phyloP scores from a whole-genome alignment of 2,888 invertebrate species.

The Chymomyza procnemis region DNA sequence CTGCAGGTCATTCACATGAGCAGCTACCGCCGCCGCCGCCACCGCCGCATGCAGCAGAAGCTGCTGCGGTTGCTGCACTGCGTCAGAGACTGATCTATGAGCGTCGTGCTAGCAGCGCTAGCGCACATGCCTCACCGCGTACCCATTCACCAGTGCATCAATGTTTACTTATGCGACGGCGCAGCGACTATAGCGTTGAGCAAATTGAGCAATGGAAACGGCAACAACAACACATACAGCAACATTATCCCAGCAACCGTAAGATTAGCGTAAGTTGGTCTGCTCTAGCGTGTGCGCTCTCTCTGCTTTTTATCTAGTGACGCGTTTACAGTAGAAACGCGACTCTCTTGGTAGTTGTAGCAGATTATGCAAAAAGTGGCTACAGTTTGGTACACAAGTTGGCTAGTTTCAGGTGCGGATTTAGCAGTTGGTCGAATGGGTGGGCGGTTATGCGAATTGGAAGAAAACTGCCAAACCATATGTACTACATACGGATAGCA shows the following conservation, averaged over 20 bases:
- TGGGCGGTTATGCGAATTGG: no score
- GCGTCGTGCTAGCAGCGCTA: constrained; percentile 36
- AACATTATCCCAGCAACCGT: constrained; percentile 43
- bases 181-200: constrained; percentile 71
- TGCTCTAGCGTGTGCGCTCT: not conserved
- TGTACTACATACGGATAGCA: no score
- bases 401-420: no score
- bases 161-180: constrained; percentile 71
- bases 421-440: no score
- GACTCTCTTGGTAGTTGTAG: no score
- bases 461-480: no score
- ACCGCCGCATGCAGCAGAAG: constrained; percentile 28
- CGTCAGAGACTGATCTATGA: constrained; percentile 66
- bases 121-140: constrained; percentile 56
- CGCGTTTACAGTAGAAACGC: no score
- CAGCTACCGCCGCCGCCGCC: constrained; percentile 18
- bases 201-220: constrained; percentile 68
- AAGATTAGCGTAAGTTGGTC: constrained; percentile 59
- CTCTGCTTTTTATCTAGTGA: not conserved
- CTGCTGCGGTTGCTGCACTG: constrained; percentile 37
- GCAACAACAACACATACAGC: constrained; percentile 48
- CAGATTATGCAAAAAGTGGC: no score
- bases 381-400: no score
- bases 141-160: constrained; percentile 64
- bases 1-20: constrained; percentile 61